phyloP scores from a whole-genome alignment of 2,113 vertebrate genomes.

The Raja brachyura region DNA sequence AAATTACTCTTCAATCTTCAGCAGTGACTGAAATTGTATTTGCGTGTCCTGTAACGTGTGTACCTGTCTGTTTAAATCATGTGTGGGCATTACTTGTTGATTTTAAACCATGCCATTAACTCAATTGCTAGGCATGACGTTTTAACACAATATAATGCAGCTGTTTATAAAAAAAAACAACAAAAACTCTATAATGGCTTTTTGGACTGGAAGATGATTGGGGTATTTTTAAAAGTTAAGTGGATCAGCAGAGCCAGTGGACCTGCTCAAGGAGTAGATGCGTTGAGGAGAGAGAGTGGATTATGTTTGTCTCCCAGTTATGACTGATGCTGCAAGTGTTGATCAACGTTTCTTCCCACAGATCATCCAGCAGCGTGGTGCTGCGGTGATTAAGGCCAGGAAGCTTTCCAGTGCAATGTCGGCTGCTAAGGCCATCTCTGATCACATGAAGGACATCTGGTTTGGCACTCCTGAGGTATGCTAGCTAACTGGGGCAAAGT shows the following conservation, averaged over 20 bases:
- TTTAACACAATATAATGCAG: neutral
- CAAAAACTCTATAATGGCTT: too few species aligned
- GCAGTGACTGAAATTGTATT: too few species aligned
- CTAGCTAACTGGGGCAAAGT: neutral
- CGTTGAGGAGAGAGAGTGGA: neutral
- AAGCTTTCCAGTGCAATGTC: slow-evolving; percentile 97
- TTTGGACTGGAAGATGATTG: neutral
- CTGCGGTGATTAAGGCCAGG: slow-evolving; percentile 86
- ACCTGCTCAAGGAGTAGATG: neutral
- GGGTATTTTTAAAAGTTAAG: neutral
- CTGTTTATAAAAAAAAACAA: neutral
- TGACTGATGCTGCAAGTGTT: too few species aligned
- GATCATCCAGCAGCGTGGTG: slow-evolving; percentile 90
- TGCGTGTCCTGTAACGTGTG: too few species aligned
- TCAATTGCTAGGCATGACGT: neutral
- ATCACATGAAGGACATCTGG: slow-evolving; percentile 93
- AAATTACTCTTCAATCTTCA: neutral
- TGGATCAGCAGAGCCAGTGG: neutral
- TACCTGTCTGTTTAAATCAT: too few species aligned
- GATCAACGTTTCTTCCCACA: slow-evolving; percentile 45
- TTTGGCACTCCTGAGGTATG: slow-evolving; percentile 81
- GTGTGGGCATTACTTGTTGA: too few species aligned
- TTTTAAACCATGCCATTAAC: neutral
- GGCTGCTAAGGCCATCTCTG: slow-evolving; percentile 93
- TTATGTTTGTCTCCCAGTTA: neutral